Evolutionary conservation across 1,140 invertebrate genomes (phyloP).

Genomic region (Cydia splendana): DNA sequence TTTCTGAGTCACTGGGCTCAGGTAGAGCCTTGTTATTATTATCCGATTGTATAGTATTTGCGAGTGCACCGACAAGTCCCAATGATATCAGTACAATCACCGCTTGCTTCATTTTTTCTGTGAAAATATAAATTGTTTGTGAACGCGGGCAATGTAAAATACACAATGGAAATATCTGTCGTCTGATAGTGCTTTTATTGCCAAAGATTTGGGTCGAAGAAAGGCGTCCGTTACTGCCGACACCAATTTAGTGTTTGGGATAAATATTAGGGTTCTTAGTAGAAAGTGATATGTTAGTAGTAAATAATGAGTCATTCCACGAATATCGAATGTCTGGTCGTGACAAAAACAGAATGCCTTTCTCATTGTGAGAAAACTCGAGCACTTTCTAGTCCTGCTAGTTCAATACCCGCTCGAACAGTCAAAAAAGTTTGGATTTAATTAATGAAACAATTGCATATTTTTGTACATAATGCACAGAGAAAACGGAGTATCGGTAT

Average conservation of each 20-base stretch:
- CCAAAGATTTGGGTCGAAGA: slow-evolving; percentile 58
- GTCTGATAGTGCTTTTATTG: slow-evolving; percentile 48
- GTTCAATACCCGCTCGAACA: too few relatives aligned
- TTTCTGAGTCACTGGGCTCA: slow-evolving; percentile 42
- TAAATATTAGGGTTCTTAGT: slow-evolving; percentile 10
- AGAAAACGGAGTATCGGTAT: too few relatives aligned
- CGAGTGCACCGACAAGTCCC: slow-evolving; percentile 46
- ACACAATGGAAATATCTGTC: neutral
- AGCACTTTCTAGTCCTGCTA: neutral
- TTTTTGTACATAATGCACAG: too few relatives aligned
- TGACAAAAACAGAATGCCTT: neutral
- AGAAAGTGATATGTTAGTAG: slow-evolving; percentile 20
- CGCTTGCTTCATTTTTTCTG: slow-evolving; percentile 64
- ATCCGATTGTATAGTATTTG: slow-evolving; percentile 45
- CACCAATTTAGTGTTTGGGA: slow-evolving; percentile 22
- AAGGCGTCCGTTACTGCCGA: slow-evolving; percentile 46
- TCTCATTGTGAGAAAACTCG: neutral
- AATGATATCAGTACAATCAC: slow-evolving; percentile 48
- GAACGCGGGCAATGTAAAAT: neutral
- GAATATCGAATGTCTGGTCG: neutral
- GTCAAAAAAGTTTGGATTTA: too few relatives aligned
- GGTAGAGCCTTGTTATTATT: slow-evolving; percentile 38
- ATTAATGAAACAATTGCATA: too few relatives aligned
- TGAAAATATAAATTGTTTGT: slow-evolving; percentile 40
- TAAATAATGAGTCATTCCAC: slow-evolving; percentile 1